Evolutionary conservation across 1,140 invertebrate species (phyloP), one percentile per base, ranked within the genome.

Genomic region (Hypsibius dujardini): DNA sequence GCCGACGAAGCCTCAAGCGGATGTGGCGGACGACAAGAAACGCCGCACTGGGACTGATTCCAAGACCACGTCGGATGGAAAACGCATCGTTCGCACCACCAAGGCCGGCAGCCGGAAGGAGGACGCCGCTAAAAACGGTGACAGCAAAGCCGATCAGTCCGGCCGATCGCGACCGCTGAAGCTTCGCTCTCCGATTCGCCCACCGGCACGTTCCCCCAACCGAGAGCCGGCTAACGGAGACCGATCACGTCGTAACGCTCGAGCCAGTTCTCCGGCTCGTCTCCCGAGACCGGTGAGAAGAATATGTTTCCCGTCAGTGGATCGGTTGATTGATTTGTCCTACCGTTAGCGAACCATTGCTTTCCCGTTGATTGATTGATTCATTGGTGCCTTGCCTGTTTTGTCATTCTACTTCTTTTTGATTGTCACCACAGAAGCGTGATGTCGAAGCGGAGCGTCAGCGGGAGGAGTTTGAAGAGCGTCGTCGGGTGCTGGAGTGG

Each of bases 401-500:
- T 28, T 28, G 28, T 28, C 28, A 28, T 28, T 28, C 28, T 28
- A 28, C 28, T 28, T 28, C 28, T 28, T 28, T 28, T 28, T 28
- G 0, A 28, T 28, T 28, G 28, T 28, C 28, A 28, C 28, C 28
- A 28, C 28, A 28, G 28, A 28, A 28, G 28, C 28, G 28, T 0
- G 28, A 28, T 28, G 28, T 28, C 28, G 28, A 28, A 28, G 3
- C 12, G 7, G 62, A 67, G 12, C 62, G 62, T 67, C 62, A 42
- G 0, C 62, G 62, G 3, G 12, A 45, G 7, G 62, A 67, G 12
- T 67, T 67, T 45, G 62, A 67, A 0, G 62, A 67, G 62, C 62
- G 62, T 12, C 62, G 62, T 67, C 62, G 62, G 3, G 42, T 67
- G 12, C 12, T 67, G 62, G 62, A 67, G 42, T 67, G 62, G 62